Base-by-base conservation (phyloP, 2,797 vertebrate genomes). In the Hoplostethus atlanticus region DNA sequence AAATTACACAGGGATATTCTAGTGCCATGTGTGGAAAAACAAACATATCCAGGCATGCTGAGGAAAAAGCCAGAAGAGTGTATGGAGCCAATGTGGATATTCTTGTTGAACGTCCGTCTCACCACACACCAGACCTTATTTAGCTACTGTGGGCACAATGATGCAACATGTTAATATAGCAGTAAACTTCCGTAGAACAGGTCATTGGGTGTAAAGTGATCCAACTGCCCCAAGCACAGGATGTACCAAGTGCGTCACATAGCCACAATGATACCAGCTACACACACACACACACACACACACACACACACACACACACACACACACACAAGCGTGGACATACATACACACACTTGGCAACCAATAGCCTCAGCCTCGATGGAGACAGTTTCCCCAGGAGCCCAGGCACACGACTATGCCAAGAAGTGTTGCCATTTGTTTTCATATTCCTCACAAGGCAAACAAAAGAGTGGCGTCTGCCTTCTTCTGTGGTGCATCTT, bases 221-320 rank as follows among this genome's bases (percentile, higher is more conserved):
- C 47, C 5, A 44, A 47, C n/a, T 13, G 53, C 46, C 52, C 16
- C 40, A 28, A 66, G 76, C 47, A 83, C 80, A 84, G 76, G 71
- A 83, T 84, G 65, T 58, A 40, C 62, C 28, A 30, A 79, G 70
- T 84, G 77, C 51, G 52, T 85, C 80, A 81, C 53, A 62, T 15
- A 48, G 42, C 85, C 54, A 71, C n/a, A 54, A 77, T 8, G 56
- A 6, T 36, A 31, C 53, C 55, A 73, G 42, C 50, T 70, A 50
- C 60, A 73, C 15, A 84, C 74, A 79, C 68, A 60, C 9, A 55
- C 64, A 55, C 30, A 68, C 42, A 28, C 40, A 40, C 44, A 21
- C 48, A 55, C 42, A 30, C 30, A 62, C 47, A 71, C 25, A 73
- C 17, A 44, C 28, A 50, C 60, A 73, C 15, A 84, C 74, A 79